These are phyloP conservation scores for Tetanocera ferruginea DNA, from an alignment of 2,888 invertebrate species.

Conservation along the genomic window DNA sequence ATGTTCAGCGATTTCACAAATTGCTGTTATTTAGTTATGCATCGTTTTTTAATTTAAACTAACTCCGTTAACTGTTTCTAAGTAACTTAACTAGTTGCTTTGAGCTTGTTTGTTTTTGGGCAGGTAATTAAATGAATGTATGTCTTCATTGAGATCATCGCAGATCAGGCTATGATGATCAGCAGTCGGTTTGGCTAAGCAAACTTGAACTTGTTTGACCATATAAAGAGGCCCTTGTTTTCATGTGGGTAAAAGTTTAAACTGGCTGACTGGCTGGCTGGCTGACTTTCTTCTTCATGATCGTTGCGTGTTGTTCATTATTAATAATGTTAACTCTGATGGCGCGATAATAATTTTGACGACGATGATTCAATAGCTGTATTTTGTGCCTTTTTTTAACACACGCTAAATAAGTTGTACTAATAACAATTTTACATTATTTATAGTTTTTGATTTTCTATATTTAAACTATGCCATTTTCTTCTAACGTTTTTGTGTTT, in stretches of 20 bases:
- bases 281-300: not conserved
- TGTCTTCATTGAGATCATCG: conserved; percentile 40
- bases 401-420: not conserved
- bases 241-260: conserved; percentile 37
- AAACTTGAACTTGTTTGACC: conserved; percentile 38
- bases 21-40: conserved; percentile 22
- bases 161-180: conserved; percentile 8
- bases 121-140: conserved; percentile 23
- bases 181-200: not conserved
- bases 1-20: conserved; percentile 45
- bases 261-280: not conserved
- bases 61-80: not conserved
- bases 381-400: not conserved
- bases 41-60: conserved; percentile 17
- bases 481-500: not conserved
- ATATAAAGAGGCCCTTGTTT: conserved; percentile 36
- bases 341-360: not conserved
- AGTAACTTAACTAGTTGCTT: not conserved
- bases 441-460: conserved; percentile 7
- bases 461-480: not conserved
- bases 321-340: conserved; percentile 10
- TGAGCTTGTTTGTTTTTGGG: conserved; percentile 9
- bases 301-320: not conserved
- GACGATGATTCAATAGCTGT: conserved; percentile 16
- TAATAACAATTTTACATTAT: not conserved